Evolutionary conservation across 2,888 invertebrate species (phyloP), one percentile per base, ranked within the genome.

Genomic region (Drosophila putrida): DNA sequence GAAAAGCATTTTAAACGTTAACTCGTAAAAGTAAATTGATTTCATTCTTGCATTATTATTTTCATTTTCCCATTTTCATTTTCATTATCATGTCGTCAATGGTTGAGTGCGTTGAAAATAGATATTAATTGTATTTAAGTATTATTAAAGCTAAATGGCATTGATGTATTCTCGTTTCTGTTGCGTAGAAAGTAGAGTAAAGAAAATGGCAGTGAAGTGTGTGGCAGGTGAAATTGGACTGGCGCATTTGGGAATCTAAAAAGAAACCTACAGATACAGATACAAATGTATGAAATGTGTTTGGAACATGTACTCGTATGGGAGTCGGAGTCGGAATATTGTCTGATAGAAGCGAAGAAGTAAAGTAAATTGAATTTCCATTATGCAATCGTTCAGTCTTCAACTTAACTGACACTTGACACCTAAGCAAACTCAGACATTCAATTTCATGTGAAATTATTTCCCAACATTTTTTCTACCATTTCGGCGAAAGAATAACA

Each of bases 371-470:
- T 81, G 77, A 82, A 81, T 81, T 79, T 81, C 77, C 75, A 79
- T 72, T 82, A 73, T 81, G 79, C 81, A 81, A 77, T 79, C 81
- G 77, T 63, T 82, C 79, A 62, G 80, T 72, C 80, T 78, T 80
- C 80, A 80, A 80, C 78, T 72, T 72, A 79, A 79, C 82, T 77
- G 81, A 81, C 82, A 81, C 81, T 81, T 81, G 81, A 81, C 81
- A 81, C 81, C 81, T 79, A 74, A 79, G 72, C 82, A 79, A 81
- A 81, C 74, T 79, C 79, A 81, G 76, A 79, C 80, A 81, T 81
- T 81, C 80, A 79, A 81, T 81, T 81, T 79, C 82, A 81, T 81
- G 80, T 81, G 73, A 81, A 81, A 81, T 81, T 81, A 81, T 81
- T 81, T 81, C 65, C 58, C 31, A 78, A 62, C 75, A 65, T 77